These are phyloP conservation scores for Scleropages formosus DNA, from an alignment of 2,797 vertebrate genomes.

Conservation along the genomic window DNA sequence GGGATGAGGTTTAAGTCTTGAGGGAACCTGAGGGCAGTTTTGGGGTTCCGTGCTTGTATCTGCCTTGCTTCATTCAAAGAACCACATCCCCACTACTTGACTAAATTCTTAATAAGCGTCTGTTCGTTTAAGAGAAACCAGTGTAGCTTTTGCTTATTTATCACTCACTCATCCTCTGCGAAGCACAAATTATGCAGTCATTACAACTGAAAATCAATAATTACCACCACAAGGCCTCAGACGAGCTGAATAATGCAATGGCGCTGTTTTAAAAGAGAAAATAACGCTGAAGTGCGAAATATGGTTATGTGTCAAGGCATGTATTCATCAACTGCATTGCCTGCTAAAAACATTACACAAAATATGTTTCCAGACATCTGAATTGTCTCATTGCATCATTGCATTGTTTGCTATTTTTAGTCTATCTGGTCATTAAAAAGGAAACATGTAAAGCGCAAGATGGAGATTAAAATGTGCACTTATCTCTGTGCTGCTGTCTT, in stretches of 20 bases:
- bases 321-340: not conserved
- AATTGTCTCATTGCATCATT: not conserved
- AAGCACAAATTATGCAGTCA: conserved; percentile 16
- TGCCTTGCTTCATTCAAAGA: not conserved
- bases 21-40: not conserved
- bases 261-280: not conserved
- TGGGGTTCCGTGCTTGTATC: not conserved
- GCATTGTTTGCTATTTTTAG: not conserved
- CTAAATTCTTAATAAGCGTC: conserved; percentile 2
- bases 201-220: conserved; percentile 7
- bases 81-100: not conserved
- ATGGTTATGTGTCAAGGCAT: not conserved
- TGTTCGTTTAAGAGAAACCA: not conserved
- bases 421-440: not conserved
- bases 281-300: not conserved
- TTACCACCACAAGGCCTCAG: not conserved
- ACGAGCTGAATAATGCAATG: not conserved
- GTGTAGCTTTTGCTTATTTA: not conserved
- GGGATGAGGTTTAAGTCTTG: not conserved
- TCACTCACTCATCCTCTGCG: not conserved
- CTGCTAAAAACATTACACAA: not conserved
- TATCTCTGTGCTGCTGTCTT: not conserved
- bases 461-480: not conserved
- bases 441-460: not conserved
- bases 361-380: not conserved